Conservation (phyloP, 2,888 invertebrate genomes). For the Machimus atricapillus region DNA sequence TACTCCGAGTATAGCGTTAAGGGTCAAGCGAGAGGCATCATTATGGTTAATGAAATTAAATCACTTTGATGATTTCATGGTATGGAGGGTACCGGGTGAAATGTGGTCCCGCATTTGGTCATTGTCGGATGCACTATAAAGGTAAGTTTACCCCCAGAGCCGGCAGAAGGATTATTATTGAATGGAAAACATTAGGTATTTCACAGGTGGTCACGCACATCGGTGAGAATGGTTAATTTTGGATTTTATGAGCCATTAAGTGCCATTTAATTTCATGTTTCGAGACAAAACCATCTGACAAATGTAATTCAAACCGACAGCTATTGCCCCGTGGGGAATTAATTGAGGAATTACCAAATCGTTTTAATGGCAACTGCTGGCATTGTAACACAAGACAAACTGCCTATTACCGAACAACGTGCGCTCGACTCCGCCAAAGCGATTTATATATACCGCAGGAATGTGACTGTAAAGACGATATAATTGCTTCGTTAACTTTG, state of each 20-base stretch:
- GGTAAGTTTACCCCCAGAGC: background rate
- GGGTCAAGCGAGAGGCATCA: background rate
- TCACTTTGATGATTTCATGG: conserved; percentile 14
- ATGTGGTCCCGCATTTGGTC: background rate
- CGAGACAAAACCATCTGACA: background rate
- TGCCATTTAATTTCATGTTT: conserved; percentile 11
- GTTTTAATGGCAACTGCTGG: background rate
- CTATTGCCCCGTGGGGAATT: background rate
- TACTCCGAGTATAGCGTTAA: background rate
- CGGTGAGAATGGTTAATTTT: background rate
- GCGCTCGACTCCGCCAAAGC: background rate
- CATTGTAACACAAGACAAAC: background rate
- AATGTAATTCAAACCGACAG: background rate
- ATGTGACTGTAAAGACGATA: background rate
- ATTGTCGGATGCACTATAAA: conserved; percentile 4
- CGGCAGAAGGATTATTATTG: conserved; percentile 10
- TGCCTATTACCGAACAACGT: background rate
- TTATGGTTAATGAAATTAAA: conserved; percentile 32
- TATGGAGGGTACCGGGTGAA: background rate
- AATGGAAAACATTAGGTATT: conserved; percentile 1
- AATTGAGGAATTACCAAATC: background rate
- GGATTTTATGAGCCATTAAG: conserved; percentile 28
- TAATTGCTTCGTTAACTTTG: background rate
- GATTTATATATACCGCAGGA: background rate
- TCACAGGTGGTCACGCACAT: conserved; percentile 13